Conservation (phyloP, 2,113 vertebrate species). For the Gymnocephalus cernua region DNA sequence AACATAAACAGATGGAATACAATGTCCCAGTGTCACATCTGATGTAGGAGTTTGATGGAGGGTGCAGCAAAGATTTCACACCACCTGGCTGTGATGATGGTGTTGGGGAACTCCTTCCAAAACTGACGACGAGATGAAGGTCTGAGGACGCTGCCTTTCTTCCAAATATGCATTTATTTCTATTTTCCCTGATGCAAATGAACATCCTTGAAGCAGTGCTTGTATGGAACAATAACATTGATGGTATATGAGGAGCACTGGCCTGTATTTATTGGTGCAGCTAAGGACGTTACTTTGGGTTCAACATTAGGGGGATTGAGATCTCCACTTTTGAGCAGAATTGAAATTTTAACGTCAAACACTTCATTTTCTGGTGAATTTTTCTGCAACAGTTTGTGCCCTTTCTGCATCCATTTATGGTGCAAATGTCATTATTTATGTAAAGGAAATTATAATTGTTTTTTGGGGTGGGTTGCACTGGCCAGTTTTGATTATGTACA, state of each 20-base stretch:
- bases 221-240: constrained; percentile 39
- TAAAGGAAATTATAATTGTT: too few species aligned
- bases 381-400: too few species aligned
- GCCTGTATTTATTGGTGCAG: constrained; percentile 8
- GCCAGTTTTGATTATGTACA: too few species aligned
- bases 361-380: too few species aligned
- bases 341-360: too few species aligned
- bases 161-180: constrained; percentile 21
- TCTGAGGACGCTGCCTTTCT: constrained; percentile 22
- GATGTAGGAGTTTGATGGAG: constrained; percentile 31
- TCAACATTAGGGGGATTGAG: too few species aligned
- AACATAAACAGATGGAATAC: constrained; percentile 16
- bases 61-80: constrained; percentile 22
- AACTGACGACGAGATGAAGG: constrained; percentile 35
- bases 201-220: constrained; percentile 45
- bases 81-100: constrained; percentile 30
- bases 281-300: too few species aligned
- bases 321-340: too few species aligned
- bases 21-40: constrained; percentile 31
- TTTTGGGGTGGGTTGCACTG: too few species aligned
- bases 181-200: constrained; percentile 27
- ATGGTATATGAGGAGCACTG: neutral
- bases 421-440: too few species aligned
- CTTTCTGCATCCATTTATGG: too few species aligned
- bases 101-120: constrained; percentile 41